Base-by-base conservation (phyloP, 2,888 invertebrate genomes). In the Tenthredo amoena region DNA sequence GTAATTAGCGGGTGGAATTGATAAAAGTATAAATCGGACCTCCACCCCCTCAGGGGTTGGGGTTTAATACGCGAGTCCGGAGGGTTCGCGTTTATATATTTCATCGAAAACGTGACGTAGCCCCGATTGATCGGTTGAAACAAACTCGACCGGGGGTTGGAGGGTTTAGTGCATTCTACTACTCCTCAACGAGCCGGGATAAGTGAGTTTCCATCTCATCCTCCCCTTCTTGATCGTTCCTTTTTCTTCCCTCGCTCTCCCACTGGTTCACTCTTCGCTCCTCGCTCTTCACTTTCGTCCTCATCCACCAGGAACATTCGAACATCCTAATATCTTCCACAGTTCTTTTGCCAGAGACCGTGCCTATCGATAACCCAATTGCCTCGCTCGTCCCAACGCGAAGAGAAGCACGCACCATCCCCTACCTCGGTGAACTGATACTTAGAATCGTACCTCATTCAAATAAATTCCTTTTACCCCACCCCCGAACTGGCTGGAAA, bases 321-420 rank as follows among this genome's bases (percentile, higher is more conserved):
- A 77, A 77, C 18, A n/a, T 50, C 77, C 77, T 77, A 77, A 77
- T 77, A 77, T 50, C 77, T 47, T 21, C 43, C 31, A 2, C 31
- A 47, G 77, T 55, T 55, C 55, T 15, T 55, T 77, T 40, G 62
- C n/a, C 7, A 40, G 62, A 81, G 62, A 81, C 81, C 81, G 81
- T 81, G 81, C 58, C 81, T 62, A 81, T 18, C 81, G 62, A 81
- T 81, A 81, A 81, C 81, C 81, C 81, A 81, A 81, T 81, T 81
- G 81, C 81, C 62, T 37, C 31, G 47, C 62, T 81, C 62, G 37
- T 81, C 62, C 81, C 26, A 58, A 81, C 81, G 62, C 62, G 31
- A 2, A 40, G 15, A 81, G 26, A 62, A 81, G 62, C 81, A 81
- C 40, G 81, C 37, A 21, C 58, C 81, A 50, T 37, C 58, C 50